Percentiles rank a stretch among this genome's conserved stretches.
Evolutionary conservation across 2,888 invertebrate genomes (phyloP).

Genomic region (Oasisia sp.): DNA sequence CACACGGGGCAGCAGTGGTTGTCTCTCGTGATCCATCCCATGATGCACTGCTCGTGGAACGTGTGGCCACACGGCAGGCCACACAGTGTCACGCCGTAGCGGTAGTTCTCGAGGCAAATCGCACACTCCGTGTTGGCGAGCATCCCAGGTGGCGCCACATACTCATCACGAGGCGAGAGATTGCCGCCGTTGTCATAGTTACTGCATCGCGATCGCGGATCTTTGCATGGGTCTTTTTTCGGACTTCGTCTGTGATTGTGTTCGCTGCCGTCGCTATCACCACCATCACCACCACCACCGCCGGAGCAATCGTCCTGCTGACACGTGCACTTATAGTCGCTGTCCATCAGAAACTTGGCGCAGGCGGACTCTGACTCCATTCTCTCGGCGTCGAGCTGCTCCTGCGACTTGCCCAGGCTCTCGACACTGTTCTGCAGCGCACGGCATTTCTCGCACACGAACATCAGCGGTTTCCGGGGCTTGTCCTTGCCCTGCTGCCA

Average conservation of each 20-base stretch:
- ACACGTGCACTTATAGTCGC: slow-evolving; percentile 49
- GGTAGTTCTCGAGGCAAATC: slow-evolving; percentile 69
- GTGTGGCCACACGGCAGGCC: slow-evolving; percentile 70
- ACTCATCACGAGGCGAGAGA: not conserved
- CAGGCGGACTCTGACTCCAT: slow-evolving; percentile 42
- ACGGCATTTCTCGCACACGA: slow-evolving; percentile 45
- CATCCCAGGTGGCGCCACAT: slow-evolving; percentile 58
- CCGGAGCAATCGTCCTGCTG: not conserved
- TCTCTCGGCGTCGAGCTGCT: slow-evolving; percentile 35
- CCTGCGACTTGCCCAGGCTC: slow-evolving; percentile 22
- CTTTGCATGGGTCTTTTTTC: slow-evolving; percentile 7
- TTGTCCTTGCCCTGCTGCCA: slow-evolving; percentile 21
- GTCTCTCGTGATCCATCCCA: slow-evolving; percentile 68
- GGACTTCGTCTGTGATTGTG: not conserved
- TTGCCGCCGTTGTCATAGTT: not conserved
- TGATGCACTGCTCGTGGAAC: slow-evolving; percentile 69
- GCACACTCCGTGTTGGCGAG: slow-evolving; percentile 66
- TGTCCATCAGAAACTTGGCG: slow-evolving; percentile 48
- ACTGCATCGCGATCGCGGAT: not conserved
- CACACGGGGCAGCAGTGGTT: slow-evolving; percentile 71
- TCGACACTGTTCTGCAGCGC: slow-evolving; percentile 35
- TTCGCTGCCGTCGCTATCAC: not conserved
- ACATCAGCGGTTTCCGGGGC: slow-evolving; percentile 33
- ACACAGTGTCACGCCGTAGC: slow-evolving; percentile 62
- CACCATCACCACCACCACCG: not conserved